phyloP scores from a whole-genome alignment of 2,113 vertebrate genomes.

The Fulmarus glacialis region DNA sequence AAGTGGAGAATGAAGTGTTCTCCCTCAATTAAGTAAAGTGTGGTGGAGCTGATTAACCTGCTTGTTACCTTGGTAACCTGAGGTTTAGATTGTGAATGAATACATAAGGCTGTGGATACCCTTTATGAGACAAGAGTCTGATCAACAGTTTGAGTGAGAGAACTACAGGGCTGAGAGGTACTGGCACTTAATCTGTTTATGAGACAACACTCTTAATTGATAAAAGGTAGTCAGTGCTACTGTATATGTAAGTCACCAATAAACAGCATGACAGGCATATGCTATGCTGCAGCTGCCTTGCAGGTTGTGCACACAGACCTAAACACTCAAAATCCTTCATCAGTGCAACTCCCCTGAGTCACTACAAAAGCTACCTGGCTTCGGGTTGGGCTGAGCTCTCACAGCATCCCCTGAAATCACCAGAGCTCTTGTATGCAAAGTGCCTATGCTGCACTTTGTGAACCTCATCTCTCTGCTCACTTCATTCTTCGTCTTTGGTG shows the following conservation, averaged over 20 bases:
- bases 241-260: neutral
- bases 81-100: conserved; percentile 69
- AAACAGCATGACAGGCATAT: neutral
- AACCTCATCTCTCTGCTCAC: neutral
- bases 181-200: conserved; percentile 41
- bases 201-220: conserved; percentile 31
- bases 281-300: neutral
- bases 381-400: neutral
- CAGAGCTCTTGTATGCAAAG: neutral
- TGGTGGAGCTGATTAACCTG: conserved; percentile 76
- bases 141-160: conserved; percentile 44
- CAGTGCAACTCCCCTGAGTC: neutral
- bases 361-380: neutral
- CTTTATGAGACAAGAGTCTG: conserved; percentile 58
- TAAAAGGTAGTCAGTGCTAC: conserved; percentile 3
- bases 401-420: neutral
- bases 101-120: conserved; percentile 21
- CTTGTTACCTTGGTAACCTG: conserved; percentile 77
- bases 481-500: neutral
- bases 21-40: conserved; percentile 76
- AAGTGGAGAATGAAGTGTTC: conserved; percentile 76
- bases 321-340: neutral
- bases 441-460: neutral
- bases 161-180: conserved; percentile 11
- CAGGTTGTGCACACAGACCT: neutral